A percentile compares a stretch with the other conserved stretches of the same genome.
phyloP scores from a whole-genome alignment of 2,888 invertebrate genomes.

The Odontomyia ornata region DNA sequence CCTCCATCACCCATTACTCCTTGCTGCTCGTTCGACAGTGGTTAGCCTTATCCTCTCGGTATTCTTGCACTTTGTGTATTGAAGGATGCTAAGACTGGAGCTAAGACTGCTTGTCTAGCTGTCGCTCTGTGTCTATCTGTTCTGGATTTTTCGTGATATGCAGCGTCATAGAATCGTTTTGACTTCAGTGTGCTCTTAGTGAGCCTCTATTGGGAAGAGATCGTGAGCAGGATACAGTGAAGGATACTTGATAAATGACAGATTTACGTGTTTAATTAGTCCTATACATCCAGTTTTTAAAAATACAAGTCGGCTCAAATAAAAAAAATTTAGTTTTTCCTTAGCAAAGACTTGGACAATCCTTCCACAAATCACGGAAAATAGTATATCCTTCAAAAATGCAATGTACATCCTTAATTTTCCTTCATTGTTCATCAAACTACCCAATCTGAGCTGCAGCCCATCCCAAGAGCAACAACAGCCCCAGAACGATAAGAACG shows the following conservation, averaged over 20 bases:
- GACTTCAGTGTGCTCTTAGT: not conserved
- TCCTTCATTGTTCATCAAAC: not conserved
- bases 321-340: no score
- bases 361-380: not conserved
- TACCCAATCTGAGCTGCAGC: not conserved
- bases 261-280: no score
- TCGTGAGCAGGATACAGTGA: not conserved
- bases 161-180: conserved; percentile 26
- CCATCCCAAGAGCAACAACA: not conserved
- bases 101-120: conserved; percentile 1
- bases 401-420: not conserved
- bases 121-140: conserved; percentile 21
- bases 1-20: not conserved
- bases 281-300: no score
- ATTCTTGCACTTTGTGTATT: not conserved
- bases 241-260: no score
- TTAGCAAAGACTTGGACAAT: no score
- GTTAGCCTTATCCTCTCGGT: not conserved
- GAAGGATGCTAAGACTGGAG: not conserved
- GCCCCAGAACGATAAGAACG: conserved; percentile 17
- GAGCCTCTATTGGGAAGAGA: no score
- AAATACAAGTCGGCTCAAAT: no score
- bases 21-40: not conserved
- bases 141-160: conserved; percentile 28
- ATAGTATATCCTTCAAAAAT: not conserved